These are phyloP conservation scores for Ashinkailepas kermadecensis DNA, from an alignment of 2,888 invertebrate genomes.

Conservation along the genomic window DNA sequence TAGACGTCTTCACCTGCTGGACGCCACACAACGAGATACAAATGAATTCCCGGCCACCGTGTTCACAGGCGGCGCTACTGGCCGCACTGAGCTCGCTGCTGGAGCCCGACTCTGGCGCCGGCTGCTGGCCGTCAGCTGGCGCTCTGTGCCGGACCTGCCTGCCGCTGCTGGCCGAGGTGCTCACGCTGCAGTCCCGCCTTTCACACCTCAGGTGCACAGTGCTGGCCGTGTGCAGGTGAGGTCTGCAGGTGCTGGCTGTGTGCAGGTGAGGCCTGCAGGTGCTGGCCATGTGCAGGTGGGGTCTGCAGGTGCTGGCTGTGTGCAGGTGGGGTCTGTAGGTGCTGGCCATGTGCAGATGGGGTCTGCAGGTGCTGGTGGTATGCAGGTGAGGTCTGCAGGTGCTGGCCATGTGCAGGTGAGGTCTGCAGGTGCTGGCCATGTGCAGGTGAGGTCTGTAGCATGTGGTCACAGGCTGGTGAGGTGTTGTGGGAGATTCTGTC, in stretches of 20 bases:
- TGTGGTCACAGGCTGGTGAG: no score
- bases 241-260: neutral
- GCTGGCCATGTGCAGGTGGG: no score
- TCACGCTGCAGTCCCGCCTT: neutral
- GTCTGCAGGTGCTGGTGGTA: neutral
- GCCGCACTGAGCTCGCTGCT: neutral
- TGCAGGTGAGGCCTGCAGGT: no score
- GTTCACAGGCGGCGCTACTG: neutral
- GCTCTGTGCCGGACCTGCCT: neutral
- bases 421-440: no score
- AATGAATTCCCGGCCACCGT: no score
- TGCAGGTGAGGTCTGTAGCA: no score
- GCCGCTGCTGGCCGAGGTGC: neutral
- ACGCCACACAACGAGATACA: no score
- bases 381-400: neutral
- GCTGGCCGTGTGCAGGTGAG: neutral
- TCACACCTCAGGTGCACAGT: neutral
- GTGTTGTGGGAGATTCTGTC: no score
- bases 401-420: no score
- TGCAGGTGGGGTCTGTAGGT: neutral
- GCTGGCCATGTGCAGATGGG: neutral
- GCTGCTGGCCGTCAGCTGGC: neutral
- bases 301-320: neutral
- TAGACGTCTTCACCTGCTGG: no score
- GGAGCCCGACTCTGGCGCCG: neutral